Evolutionary conservation across 2,888 invertebrate species (phyloP).

Genomic region (Melanophora roralis): DNA sequence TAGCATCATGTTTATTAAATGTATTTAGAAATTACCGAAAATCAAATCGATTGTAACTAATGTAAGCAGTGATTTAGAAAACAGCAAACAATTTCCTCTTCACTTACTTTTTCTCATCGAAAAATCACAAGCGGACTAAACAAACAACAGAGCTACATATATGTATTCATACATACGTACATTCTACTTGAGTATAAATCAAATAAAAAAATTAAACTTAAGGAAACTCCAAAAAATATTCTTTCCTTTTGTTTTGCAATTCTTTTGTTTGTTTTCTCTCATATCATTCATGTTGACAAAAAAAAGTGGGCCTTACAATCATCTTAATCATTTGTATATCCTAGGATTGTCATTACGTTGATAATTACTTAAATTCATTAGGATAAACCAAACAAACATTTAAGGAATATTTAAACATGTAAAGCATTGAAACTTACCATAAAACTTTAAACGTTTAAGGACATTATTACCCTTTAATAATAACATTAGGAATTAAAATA

Average conservation of each 20-base stretch:
- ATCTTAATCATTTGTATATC: background rate
- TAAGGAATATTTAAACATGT: too few species aligned
- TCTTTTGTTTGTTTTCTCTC: background rate
- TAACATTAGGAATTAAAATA: too few species aligned
- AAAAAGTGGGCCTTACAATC: slow-evolving; percentile 23
- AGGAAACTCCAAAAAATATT: slow-evolving; percentile 24
- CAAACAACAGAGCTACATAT: slow-evolving; percentile 13
- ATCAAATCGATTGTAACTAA: slow-evolving; percentile 65
- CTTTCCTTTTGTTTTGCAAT: background rate
- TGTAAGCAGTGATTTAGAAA: slow-evolving; percentile 65
- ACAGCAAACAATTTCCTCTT: slow-evolving; percentile 48
- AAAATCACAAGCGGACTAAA: slow-evolving; percentile 10
- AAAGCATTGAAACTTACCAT: too few species aligned
- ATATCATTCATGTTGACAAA: slow-evolving; percentile 2
- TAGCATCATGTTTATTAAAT: slow-evolving; percentile 50
- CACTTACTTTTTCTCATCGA: slow-evolving; percentile 30
- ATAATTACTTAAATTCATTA: slow-evolving; percentile 49
- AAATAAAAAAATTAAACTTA: background rate
- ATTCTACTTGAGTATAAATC: too few species aligned
- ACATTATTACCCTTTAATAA: too few species aligned
- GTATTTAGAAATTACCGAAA: slow-evolving; percentile 59
- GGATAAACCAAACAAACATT: background rate
- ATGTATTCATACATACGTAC: too few species aligned
- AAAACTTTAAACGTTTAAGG: too few species aligned
- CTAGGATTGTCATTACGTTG: background rate